Base-by-base conservation (phyloP, 2,113 vertebrate genomes). In the Eublepharis macularius region DNA sequence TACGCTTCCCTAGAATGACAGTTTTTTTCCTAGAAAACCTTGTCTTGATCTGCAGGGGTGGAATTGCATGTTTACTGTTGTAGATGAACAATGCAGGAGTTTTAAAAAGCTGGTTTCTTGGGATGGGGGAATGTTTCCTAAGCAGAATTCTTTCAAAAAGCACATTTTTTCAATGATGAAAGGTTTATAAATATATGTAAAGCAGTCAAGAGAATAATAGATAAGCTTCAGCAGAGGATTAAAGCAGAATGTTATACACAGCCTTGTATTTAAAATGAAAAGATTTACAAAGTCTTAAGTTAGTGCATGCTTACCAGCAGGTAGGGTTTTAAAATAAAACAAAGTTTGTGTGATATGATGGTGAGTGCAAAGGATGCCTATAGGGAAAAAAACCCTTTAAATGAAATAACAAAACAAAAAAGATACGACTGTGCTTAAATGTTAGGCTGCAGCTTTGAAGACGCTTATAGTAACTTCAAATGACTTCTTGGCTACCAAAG, bases 121-220 rank as follows among this genome's bases (percentile, higher is more conserved):
- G 85, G n/a, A 77, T 4, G 60, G 60, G 10, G n/a, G 43, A 70
- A 54, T 41, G 43, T 76, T 43, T 69, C 10, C 13, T 57, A 65
- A 66, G 34, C 60, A 11, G 81, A 92, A 87, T 88, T 51, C 72
- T 66, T 82, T 2, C 51, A 74, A 87, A 87, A 88, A 92, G 83
- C 24, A 80, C 12, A 83, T 63, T 78, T 93, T n/a, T 89, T n/a
- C 83, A 91, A 87, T 91, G 89, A 94, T 93, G 92, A 92, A 93
- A 94, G 80, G 29, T 57, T 91, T 92, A 86, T 81, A 88, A 93
- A 88, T 93, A 26, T 90, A 93, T 90, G 83, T 90, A 94, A 93
- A 94, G 80, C 39, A 86, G 74, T 21, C 66, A 43, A 87, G 54
- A 92, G 80, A 94, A 91, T 86, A 94, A 87, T 84, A 84, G 87